A percentile compares a stretch with the other conserved stretches of the same genome.
These are phyloP conservation scores for Autographa gamma DNA, from an alignment of 2,888 invertebrate genomes.

Conservation along the genomic window DNA sequence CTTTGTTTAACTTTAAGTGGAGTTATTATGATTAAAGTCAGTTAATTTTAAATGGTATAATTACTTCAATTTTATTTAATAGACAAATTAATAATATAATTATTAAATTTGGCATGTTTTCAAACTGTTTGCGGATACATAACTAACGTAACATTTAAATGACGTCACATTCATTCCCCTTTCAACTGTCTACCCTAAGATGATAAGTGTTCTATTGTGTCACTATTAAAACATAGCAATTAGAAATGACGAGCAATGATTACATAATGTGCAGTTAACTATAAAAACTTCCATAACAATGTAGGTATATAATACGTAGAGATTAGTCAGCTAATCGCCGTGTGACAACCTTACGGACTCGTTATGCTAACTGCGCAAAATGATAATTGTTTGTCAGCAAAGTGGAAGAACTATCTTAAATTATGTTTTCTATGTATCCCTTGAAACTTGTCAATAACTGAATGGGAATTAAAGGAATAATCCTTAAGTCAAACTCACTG, in stretches of 20 bases:
- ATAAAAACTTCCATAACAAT: constrained; percentile 6
- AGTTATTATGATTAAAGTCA: background rate
- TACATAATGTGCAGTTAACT: background rate
- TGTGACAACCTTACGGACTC: constrained; percentile 16
- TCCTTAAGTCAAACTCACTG: no score
- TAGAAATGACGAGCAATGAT: background rate
- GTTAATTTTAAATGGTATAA: background rate
- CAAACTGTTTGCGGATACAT: background rate
- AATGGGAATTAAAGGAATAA: no score
- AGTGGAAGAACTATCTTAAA: background rate
- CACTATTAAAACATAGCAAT: background rate
- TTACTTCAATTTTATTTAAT: no score
- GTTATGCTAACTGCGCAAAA: constrained; percentile 28
- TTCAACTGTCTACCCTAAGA: background rate
- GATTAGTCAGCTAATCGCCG: constrained; percentile 10
- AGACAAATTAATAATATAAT: no score
- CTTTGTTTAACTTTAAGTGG: background rate
- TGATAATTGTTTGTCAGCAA: no score
- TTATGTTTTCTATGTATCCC: background rate
- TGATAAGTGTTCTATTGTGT: background rate
- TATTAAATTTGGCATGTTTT: background rate
- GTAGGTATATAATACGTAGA: constrained; percentile 7
- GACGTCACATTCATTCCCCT: background rate
- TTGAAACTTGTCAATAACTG: no score
- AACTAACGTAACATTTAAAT: background rate